These are phyloP conservation scores for Thera britannica DNA, from an alignment of 2,888 invertebrate species.

Conservation along the genomic window DNA sequence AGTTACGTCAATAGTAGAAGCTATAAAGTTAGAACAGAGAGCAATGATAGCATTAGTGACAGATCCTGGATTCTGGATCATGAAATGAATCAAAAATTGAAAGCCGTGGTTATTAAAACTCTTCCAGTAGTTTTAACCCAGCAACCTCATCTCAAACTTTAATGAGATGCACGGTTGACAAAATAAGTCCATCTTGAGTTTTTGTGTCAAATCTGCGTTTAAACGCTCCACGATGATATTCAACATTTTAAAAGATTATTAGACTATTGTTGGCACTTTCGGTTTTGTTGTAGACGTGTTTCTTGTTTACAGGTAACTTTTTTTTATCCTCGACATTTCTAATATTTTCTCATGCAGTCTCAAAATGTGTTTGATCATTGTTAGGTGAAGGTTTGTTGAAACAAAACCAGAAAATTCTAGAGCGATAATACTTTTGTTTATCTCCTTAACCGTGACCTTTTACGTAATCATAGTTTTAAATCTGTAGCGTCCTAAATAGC, in stretches of 20 bases:
- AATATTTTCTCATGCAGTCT: background rate
- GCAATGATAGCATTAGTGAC: no score
- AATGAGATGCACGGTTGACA: conserved; percentile 79
- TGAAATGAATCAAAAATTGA: background rate
- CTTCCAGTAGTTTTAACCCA: conserved; percentile 40
- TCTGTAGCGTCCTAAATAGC: no score
- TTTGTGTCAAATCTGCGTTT: conserved; percentile 63
- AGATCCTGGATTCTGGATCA: no score
- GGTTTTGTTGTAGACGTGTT: conserved; percentile 52
- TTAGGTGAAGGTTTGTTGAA: background rate
- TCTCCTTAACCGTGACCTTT: background rate
- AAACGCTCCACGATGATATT: conserved; percentile 58
- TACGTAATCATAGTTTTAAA: no score
- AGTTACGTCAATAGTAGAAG: no score
- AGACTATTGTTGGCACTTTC: conserved; percentile 51
- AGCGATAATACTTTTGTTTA: background rate
- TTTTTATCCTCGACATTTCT: conserved; percentile 1
- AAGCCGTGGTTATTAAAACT: background rate
- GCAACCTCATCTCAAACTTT: conserved; percentile 49
- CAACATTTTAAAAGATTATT: conserved; percentile 59
- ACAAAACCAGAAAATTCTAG: background rate
- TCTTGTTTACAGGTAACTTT: conserved; percentile 46
- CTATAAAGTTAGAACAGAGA: no score
- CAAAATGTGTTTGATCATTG: background rate
- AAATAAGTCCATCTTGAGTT: conserved; percentile 57